These are phyloP conservation scores for Branchinecta lynchi DNA, from an alignment of 1,140 invertebrate species.

Conservation along the genomic window DNA sequence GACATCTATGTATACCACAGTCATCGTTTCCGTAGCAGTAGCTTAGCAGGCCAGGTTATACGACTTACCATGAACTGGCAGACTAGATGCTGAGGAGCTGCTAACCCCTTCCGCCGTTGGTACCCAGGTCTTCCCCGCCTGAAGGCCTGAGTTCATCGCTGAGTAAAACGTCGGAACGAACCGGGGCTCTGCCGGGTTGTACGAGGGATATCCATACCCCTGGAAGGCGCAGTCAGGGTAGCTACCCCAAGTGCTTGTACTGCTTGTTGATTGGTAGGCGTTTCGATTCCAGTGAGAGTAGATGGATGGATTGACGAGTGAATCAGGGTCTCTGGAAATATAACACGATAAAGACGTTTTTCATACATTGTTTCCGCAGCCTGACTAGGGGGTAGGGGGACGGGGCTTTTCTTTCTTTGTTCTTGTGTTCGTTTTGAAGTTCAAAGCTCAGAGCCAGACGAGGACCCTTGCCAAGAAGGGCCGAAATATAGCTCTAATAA, in stretches of 20 bases:
- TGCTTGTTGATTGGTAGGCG: neutral
- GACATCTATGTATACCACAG: no score
- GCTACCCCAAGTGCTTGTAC: neutral
- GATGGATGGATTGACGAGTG: neutral
- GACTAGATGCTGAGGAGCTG: neutral
- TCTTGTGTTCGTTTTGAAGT: no score
- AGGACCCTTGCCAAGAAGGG: no score
- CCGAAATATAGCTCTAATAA: no score
- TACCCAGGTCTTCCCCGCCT: neutral
- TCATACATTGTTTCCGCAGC: no score
- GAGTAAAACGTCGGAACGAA: neutral
- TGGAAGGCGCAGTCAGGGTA: neutral
- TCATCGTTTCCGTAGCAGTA: no score
- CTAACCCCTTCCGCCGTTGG: neutral
- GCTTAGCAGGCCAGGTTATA: neutral
- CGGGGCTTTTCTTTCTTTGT: no score
- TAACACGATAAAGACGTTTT: no score
- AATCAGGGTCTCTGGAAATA: no score
- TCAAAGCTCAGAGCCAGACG: no score
- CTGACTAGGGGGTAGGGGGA: no score
- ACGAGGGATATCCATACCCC: neutral
- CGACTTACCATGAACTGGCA: neutral
- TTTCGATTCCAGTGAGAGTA: neutral
- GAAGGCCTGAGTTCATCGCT: neutral
- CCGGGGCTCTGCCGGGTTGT: neutral